These are phyloP conservation scores for Corythaixoides concolor DNA, from an alignment of 2,113 vertebrate species.

Conservation along the genomic window DNA sequence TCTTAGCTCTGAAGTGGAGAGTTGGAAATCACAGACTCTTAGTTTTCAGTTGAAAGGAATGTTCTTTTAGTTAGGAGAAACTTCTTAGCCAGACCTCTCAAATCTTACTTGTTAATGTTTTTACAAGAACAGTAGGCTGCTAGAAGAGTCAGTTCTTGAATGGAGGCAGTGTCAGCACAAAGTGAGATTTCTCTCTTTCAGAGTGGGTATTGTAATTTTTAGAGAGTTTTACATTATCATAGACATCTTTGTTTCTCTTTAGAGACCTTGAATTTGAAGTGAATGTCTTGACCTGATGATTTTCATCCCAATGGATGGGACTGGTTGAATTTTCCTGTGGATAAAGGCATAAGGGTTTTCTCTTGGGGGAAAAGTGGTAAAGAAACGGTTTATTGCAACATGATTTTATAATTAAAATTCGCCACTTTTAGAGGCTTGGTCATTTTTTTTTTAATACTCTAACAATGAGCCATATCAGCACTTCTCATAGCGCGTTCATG, in stretches of 20 bases:
- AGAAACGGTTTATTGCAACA: neutral
- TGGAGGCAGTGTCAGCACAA: neutral
- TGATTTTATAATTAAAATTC: conserved; percentile 34
- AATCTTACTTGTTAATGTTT: neutral
- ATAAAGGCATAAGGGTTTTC: neutral
- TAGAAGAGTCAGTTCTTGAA: neutral
- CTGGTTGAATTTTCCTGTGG: neutral
- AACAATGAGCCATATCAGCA: neutral
- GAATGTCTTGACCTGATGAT: neutral
- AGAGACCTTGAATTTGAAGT: neutral
- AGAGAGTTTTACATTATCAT: neutral
- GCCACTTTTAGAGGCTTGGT: neutral
- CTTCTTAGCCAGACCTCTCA: neutral
- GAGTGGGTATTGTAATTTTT: neutral
- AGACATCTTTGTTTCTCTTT: neutral
- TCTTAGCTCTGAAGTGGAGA: neutral
- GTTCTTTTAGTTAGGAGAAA: neutral
- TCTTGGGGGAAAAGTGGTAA: neutral
- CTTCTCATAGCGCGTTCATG: neutral
- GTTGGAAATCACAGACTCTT: neutral
- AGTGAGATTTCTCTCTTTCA: neutral
- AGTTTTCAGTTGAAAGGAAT: neutral
- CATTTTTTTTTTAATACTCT: neutral
- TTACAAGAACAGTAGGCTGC: neutral
- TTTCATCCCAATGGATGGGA: neutral